A percentile compares a stretch with the other conserved stretches of the same genome.
Evolutionary conservation across 2,113 vertebrate species (phyloP).

Genomic region (Sakesphorus luctuosus): DNA sequence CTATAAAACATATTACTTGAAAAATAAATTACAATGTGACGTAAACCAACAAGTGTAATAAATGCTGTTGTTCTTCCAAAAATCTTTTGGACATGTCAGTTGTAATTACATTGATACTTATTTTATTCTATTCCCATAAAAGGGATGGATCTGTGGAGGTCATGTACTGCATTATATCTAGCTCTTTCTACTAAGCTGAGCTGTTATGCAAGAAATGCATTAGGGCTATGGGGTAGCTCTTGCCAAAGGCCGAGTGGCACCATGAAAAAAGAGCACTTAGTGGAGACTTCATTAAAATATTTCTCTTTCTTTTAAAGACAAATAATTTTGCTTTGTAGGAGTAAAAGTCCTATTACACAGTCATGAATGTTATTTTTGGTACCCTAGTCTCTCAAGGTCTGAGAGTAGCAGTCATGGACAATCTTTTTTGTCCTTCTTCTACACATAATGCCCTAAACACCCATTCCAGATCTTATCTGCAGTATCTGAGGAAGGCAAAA

Average conservation of each 20-base stretch:
- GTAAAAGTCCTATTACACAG: not conserved
- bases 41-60: conserved; percentile 51
- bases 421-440: not conserved
- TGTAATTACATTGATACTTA: conserved; percentile 64
- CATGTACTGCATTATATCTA: conserved; percentile 57
- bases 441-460: not conserved
- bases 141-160: conserved; percentile 45
- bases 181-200: conserved; percentile 41
- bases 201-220: conserved; percentile 52
- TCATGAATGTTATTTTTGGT: not conserved
- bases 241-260: conserved; percentile 6
- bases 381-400: not conserved
- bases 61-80: conserved; percentile 59
- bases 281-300: conserved; percentile 34
- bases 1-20: conserved; percentile 49
- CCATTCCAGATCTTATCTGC: not conserved
- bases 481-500: not conserved
- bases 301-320: conserved; percentile 25
- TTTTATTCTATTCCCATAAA: conserved; percentile 68
- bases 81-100: conserved; percentile 49
- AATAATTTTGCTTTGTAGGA: not conserved
- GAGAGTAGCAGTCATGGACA: not conserved
- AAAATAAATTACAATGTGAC: conserved; percentile 67
- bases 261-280: conserved; percentile 1
- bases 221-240: conserved; percentile 16